phyloP scores from a whole-genome alignment of 1,140 invertebrate genomes.

The Drepana arcuata region DNA sequence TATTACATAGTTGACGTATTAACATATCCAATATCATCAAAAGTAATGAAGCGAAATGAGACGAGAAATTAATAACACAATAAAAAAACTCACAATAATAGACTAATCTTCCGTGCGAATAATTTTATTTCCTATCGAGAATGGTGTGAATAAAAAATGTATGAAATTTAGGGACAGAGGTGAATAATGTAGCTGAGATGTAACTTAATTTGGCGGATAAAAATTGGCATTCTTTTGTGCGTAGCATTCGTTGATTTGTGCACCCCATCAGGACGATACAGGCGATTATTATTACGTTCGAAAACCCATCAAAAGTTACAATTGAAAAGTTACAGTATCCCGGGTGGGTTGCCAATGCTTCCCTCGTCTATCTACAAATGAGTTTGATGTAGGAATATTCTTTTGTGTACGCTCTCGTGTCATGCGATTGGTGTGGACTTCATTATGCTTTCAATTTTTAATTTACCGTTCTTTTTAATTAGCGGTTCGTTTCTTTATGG shows the following conservation, averaged over 20 bases:
- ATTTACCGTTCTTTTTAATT: constrained; percentile 9
- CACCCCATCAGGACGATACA: constrained; percentile 51
- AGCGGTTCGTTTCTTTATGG: neutral
- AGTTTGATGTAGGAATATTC: constrained; percentile 60
- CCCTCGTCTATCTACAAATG: constrained; percentile 58
- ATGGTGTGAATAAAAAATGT: constrained; percentile 17
- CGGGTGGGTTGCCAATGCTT: constrained; percentile 46
- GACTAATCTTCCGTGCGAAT: neutral
- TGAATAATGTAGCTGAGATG: constrained; percentile 46
- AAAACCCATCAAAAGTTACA: constrained; percentile 71
- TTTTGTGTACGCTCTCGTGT: constrained; percentile 44
- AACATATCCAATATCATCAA: too few relatives aligned
- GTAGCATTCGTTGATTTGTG: constrained; percentile 53
- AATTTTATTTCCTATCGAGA: constrained; percentile 11
- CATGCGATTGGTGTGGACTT: constrained; percentile 28
- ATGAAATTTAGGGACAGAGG: constrained; percentile 20
- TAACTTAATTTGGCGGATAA: constrained; percentile 66
- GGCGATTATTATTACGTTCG: constrained; percentile 69
- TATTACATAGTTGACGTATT: too few relatives aligned
- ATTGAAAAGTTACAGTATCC: constrained; percentile 72
- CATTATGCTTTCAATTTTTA: constrained; percentile 32
- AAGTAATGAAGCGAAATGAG: too few relatives aligned
- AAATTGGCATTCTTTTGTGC: constrained; percentile 66
- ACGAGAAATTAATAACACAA: too few relatives aligned
- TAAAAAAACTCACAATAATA: too few relatives aligned